A percentile compares a stretch with the other conserved stretches of the same genome.
phyloP scores from a whole-genome alignment of 2,113 vertebrate species.

The Cisticola juncidis region DNA sequence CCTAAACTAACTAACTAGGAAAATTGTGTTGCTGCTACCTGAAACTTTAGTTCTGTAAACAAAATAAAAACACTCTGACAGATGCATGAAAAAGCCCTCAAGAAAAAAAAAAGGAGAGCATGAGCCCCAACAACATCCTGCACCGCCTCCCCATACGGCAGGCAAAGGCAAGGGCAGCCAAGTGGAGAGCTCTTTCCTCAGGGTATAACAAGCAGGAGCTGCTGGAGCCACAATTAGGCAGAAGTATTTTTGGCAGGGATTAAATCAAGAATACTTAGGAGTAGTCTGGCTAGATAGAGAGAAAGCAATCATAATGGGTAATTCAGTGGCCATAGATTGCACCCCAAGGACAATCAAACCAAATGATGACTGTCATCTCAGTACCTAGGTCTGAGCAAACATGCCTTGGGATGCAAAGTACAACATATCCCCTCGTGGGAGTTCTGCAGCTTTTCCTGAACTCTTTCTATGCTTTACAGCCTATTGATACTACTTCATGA shows the following conservation, averaged over 20 bases:
- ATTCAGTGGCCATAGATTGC: background rate
- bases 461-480: background rate
- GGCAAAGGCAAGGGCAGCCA: background rate
- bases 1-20: background rate
- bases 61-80: background rate
- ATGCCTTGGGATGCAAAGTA: background rate
- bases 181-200: background rate
- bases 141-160: fast-evolving
- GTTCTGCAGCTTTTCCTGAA: background rate
- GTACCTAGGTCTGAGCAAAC: background rate
- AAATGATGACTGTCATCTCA: background rate
- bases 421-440: background rate
- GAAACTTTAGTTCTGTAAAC: background rate
- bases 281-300: background rate
- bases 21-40: background rate
- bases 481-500: background rate
- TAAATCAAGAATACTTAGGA: background rate
- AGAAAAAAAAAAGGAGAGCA: background rate
- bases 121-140: background rate
- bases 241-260: background rate
- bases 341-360: background rate
- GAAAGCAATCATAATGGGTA: background rate
- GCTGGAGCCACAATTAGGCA: background rate
- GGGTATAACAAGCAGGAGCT: background rate
- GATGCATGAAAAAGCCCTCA: background rate